Evolutionary conservation across 2,888 invertebrate species (phyloP).

Genomic region (Netelia inedita): DNA sequence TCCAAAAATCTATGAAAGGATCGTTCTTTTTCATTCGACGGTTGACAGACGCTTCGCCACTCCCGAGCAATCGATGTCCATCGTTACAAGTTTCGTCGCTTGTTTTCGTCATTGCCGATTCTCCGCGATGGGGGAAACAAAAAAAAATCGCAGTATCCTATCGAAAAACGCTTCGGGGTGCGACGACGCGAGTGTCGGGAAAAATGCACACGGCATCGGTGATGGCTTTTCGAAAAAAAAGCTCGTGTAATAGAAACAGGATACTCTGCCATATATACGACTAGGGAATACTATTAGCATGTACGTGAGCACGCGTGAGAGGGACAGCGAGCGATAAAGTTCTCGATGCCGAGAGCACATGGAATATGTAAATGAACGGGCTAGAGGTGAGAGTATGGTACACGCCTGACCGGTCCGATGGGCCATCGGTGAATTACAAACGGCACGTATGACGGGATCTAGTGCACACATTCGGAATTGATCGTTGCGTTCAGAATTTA

Average conservation of each 20-base stretch:
- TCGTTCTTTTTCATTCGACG: neutral
- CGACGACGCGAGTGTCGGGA: constrained; percentile 25
- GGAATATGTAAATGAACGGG: constrained; percentile 60
- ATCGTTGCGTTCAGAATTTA: constrained; percentile 39
- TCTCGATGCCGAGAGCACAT: constrained; percentile 26
- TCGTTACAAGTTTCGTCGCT: constrained; percentile 7
- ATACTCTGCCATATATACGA: neutral
- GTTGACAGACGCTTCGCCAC: neutral
- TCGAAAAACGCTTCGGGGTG: constrained; percentile 36
- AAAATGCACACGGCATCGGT: constrained; percentile 33
- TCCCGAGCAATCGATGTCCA: neutral
- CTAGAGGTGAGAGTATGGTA: constrained; percentile 27
- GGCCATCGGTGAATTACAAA: constrained; percentile 56
- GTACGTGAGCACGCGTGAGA: neutral
- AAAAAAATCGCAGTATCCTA: constrained; percentile 23
- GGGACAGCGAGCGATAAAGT: constrained; percentile 8
- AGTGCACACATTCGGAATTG: constrained; percentile 54
- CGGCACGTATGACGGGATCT: constrained; percentile 40
- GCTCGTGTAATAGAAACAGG: constrained; percentile 9
- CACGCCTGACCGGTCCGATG: constrained; percentile 34
- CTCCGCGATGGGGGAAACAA: neutral
- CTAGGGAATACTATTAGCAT: constrained; percentile 1
- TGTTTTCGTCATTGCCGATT: neutral
- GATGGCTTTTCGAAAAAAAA: constrained; percentile 26
- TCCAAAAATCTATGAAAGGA: neutral